Evolutionary conservation across 2,888 invertebrate genomes (phyloP), one percentile per base, ranked within the genome.

Genomic region (Caenorhabditis becei): DNA sequence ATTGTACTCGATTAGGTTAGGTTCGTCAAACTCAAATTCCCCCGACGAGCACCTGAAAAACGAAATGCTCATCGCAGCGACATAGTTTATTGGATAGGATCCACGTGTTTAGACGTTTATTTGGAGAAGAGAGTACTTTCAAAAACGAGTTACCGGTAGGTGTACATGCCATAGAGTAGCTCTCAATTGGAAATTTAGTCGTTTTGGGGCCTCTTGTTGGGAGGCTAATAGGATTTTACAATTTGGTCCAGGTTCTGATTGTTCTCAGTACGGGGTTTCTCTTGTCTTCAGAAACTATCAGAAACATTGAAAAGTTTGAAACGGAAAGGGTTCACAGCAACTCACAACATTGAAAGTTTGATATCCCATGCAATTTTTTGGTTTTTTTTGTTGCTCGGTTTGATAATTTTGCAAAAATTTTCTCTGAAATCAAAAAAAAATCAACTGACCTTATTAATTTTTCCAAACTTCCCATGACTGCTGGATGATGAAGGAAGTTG

Each of bases 381-480:
- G 5, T 37, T 2, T 7, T 23, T 8, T 11, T 16, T 16, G 16
- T 24, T 51, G 26, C 14, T 20, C 53, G 3, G 24, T 26, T 16
- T 14, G 32, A 32, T 32, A 32, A 10, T 32, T 32, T 54, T 44
- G 24, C 2, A 59, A 51, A 63, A 44, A 10, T 7, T 23, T 20
- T 10, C 8, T 32, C 32, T 26, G 14, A 51, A 58, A 53, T 14
- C 14, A 14, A 41, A 41, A 14, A 41, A 41, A 5, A 41, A 11
- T 2, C 28, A 59, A 67, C 84, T 65, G 18, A 86, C 86, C 85
- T 86, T 54, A 86, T 84, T 23, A 86, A 77, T 65, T 86, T 86
- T 63, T 86, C 86, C 37, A 86, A 56, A 59, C 85, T 84, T 0
- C 85, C 86, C 86, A 86, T 86, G 59, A 83, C 82, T 67, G 81